Percentiles rank a stretch among this genome's conserved stretches.
These are phyloP conservation scores for Sorex araneus DNA, from an alignment of 2,113 vertebrate species.

Conservation along the genomic window DNA sequence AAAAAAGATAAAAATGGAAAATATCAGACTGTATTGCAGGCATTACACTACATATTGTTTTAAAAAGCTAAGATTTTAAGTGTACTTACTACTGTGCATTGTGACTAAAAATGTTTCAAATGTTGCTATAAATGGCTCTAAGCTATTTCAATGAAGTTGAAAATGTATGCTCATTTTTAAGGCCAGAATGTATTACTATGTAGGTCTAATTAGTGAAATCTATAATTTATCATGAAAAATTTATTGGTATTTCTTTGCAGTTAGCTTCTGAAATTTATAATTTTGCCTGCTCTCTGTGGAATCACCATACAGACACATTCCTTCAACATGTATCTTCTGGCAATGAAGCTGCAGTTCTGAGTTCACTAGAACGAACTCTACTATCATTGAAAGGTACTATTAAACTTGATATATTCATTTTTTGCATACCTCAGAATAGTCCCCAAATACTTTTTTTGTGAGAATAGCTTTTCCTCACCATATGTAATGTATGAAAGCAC, in stretches of 20 bases:
- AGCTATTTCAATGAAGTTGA: conserved; percentile 32
- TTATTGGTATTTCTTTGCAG: conserved; percentile 88
- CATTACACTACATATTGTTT: conserved; percentile 25
- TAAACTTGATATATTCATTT: conserved; percentile 40
- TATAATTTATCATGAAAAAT: conserved; percentile 51
- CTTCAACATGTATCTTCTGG: conserved; percentile 93
- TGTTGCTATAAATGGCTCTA: background rate
- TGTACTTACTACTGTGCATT: background rate
- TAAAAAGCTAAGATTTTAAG: background rate
- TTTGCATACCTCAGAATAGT: background rate
- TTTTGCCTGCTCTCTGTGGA: conserved; percentile 98
- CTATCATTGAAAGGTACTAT: conserved; percentile 96
- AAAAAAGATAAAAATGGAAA: background rate
- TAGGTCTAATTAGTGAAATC: conserved; percentile 55
- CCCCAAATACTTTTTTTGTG: conserved; percentile 27
- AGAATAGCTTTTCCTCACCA: conserved; percentile 19
- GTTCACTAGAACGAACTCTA: conserved; percentile 96
- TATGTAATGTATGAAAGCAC: background rate
- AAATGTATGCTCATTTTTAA: conserved; percentile 43
- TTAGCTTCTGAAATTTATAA: conserved; percentile 97
- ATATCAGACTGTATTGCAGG: background rate
- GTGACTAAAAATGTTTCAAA: conserved; percentile 19
- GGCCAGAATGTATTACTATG: conserved; percentile 26
- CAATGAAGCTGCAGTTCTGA: conserved; percentile 91
- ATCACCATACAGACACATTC: conserved; percentile 97